A percentile compares a stretch with the other conserved stretches of the same genome.
Conservation (phyloP, 2,113 vertebrate species). For the Tichodroma muraria region DNA sequence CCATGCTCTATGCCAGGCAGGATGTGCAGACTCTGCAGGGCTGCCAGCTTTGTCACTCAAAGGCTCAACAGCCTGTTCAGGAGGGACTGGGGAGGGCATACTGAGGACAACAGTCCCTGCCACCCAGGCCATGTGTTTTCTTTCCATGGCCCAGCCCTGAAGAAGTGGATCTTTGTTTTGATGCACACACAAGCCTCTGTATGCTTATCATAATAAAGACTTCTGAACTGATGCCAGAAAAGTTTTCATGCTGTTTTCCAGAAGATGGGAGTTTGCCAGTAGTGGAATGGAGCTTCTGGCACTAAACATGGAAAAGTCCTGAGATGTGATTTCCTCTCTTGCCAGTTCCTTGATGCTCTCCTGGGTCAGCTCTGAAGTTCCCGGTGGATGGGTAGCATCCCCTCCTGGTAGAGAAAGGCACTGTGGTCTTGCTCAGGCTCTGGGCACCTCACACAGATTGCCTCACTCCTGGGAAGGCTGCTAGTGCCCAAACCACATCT, state of each 20-base stretch:
- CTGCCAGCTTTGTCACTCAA: background rate
- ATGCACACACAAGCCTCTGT: background rate
- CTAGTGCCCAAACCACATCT: background rate
- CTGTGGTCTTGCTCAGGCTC: background rate
- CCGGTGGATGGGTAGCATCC: background rate
- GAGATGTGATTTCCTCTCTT: background rate
- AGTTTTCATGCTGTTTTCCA: background rate
- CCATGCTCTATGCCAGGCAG: background rate
- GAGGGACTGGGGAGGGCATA: background rate
- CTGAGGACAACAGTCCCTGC: background rate
- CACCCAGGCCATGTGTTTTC: background rate
- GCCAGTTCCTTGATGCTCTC: background rate
- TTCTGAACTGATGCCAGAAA: background rate
- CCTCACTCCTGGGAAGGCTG: background rate
- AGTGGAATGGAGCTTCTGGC: background rate
- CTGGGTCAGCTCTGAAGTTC: background rate
- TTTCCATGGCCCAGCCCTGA: background rate
- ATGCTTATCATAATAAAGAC: constrained; percentile 46
- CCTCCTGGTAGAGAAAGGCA: background rate
- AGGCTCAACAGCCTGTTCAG: background rate
- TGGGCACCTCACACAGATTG: background rate
- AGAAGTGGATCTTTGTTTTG: background rate
- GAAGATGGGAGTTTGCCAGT: background rate
- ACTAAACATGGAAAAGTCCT: constrained; percentile 8
- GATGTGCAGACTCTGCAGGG: background rate